Base-by-base conservation (phyloP, 2,888 invertebrate genomes). In the Frankliniella intonsa region DNA sequence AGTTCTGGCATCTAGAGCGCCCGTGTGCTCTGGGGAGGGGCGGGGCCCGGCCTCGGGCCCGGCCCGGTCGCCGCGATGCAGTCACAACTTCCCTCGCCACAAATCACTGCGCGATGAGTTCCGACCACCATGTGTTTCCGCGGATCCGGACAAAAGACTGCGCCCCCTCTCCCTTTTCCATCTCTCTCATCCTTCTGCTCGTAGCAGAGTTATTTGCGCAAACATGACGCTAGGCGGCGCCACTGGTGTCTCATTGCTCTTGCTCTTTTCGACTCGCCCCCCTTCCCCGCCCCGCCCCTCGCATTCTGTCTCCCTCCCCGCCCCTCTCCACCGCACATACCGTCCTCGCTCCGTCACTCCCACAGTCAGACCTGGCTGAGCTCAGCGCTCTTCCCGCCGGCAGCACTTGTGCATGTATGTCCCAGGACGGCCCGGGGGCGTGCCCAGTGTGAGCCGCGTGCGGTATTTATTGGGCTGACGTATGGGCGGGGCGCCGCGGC, bases 91-190 rank as follows among this genome's bases (percentile, higher is more conserved):
- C 25, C 69, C 69, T n/a, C 25, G 25, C 69, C 69, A 76, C 69
- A 76, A 76, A 76, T 76, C 69, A 76, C 69, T 25, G 25, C 1
- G 69, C 22, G 69, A 76, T 76, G 69, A 76, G 69, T 76, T 76
- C 69, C 69, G 69, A 22, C 22, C 69, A 25, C 69, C 69, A 76
- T 76, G 69, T 76, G 69, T 76, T 76, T 76, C 69, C 69, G 69
- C 25, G 25, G 69, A 76, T 22, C 69, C 69, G 69, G 69, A 25
- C 69, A 25, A 76, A 76, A 65, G 65, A n/a, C 11, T 14, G 12
- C 55, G 55, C 55, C 80, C n/a, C 38, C 50, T 25, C 69, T 38
- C 62, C 22, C 49, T 38, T 25, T 80, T 38, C 49, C 19, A 12
- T 79, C 80, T 79, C 49, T 8, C 80, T 79, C 49, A 12, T 79